These are phyloP conservation scores for Scolopax rusticola DNA, from an alignment of 2,797 vertebrate species.

Conservation along the genomic window DNA sequence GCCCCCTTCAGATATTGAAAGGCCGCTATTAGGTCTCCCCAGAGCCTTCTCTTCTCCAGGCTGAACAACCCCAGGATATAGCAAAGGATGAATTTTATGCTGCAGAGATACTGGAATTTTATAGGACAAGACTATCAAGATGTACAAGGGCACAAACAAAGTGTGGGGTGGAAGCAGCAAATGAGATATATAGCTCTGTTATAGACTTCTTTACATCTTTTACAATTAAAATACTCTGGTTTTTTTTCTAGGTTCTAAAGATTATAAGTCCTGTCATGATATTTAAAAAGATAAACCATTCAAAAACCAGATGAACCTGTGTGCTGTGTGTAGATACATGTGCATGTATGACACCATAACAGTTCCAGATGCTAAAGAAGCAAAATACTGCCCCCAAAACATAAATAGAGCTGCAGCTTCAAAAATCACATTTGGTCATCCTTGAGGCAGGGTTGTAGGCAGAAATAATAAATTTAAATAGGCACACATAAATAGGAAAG, in stretches of 20 bases:
- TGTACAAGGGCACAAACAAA: background rate
- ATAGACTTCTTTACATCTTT: background rate
- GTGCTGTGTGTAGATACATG: background rate
- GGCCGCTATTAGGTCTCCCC: no score
- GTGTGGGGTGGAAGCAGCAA: background rate
- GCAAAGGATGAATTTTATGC: background rate
- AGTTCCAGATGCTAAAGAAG: background rate
- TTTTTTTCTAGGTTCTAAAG: background rate
- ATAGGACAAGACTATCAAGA: background rate
- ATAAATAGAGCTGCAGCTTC: background rate
- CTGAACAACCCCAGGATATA: background rate
- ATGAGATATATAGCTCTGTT: background rate
- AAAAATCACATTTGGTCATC: background rate
- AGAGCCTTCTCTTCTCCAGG: no score
- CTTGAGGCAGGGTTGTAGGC: background rate
- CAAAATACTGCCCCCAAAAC: rapidly evolving
- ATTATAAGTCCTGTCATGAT: background rate
- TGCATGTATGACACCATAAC: background rate
- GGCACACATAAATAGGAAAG: background rate
- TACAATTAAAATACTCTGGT: background rate
- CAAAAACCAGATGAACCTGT: background rate
- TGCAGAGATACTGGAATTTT: background rate
- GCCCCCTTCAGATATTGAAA: no score
- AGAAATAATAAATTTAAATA: background rate
- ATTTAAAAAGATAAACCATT: background rate